Percentiles rank a stretch among this genome's conserved stretches.
phyloP scores from a whole-genome alignment of 2,113 vertebrate genomes.

The Bungarus multicinctus region DNA sequence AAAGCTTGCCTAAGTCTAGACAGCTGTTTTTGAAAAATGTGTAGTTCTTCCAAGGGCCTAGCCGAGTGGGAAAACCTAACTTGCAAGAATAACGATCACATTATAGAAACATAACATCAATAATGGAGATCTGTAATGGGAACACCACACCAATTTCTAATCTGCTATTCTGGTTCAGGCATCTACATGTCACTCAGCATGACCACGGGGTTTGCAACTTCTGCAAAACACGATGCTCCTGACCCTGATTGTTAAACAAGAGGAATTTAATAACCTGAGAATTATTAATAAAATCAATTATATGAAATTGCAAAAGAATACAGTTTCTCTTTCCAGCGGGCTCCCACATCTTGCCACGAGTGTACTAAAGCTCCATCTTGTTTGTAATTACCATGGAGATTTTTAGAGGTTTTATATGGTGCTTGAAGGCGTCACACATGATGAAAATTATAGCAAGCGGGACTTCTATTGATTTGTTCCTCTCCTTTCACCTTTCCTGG shows the following conservation, averaged over 20 bases:
- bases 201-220: neutral
- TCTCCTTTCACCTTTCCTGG: neutral
- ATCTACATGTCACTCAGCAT: neutral
- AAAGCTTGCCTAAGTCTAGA: neutral
- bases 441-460: neutral
- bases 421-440: neutral
- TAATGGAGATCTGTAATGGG: neutral
- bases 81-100: neutral
- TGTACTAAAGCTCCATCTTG: neutral
- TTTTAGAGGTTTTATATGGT: neutral
- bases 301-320: neutral
- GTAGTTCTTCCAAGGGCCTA: neutral
- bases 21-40: constrained; percentile 14
- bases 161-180: neutral
- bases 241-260: neutral
- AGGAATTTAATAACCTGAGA: neutral
- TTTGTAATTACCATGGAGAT: neutral
- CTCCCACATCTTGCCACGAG: neutral
- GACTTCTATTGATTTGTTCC: neutral
- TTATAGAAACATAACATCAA: neutral
- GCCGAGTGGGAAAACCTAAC: neutral
- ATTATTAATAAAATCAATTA: neutral
- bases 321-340: neutral
- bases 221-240: neutral
- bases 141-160: neutral